Conservation (phyloP, 2,113 vertebrate genomes). For the Rhinoderma darwinii region DNA sequence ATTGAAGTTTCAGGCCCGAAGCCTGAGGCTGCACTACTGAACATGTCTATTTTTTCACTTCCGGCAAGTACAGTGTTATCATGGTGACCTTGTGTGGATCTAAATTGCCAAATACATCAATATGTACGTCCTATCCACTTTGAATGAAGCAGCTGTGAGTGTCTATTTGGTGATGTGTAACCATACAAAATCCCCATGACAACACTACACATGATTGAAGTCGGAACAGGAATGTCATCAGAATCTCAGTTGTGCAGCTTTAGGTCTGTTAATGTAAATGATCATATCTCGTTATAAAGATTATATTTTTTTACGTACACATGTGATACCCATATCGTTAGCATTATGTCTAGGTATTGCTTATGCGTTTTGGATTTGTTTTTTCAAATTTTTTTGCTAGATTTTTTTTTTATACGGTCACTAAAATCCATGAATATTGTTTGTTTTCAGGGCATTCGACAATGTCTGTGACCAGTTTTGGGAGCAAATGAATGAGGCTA, state of each 20-base stretch:
- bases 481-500: constrained; percentile 87
- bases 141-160: too few species aligned
- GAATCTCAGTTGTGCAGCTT: neutral
- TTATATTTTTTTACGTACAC: too few species aligned
- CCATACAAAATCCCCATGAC: neutral
- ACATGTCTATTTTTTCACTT: neutral
- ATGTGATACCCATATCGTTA: too few species aligned
- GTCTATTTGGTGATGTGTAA: neutral
- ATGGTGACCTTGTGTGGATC: too few species aligned
- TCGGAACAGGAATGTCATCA: too few species aligned
- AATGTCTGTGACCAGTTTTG: constrained; percentile 89
- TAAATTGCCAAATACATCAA: too few species aligned
- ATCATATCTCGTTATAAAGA: too few species aligned
- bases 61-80: too few species aligned
- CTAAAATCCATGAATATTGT: constrained; percentile 28
- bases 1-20: neutral
- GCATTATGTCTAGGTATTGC: too few species aligned
- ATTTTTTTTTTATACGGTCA: neutral
- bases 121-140: too few species aligned
- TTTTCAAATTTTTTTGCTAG: neutral
- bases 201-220: too few species aligned
- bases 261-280: neutral
- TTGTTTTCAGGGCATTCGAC: constrained; percentile 85
- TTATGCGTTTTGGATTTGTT: too few species aligned
- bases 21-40: neutral